Conservation (phyloP, 2,888 invertebrate species). For the Drosophila affinis region DNA sequence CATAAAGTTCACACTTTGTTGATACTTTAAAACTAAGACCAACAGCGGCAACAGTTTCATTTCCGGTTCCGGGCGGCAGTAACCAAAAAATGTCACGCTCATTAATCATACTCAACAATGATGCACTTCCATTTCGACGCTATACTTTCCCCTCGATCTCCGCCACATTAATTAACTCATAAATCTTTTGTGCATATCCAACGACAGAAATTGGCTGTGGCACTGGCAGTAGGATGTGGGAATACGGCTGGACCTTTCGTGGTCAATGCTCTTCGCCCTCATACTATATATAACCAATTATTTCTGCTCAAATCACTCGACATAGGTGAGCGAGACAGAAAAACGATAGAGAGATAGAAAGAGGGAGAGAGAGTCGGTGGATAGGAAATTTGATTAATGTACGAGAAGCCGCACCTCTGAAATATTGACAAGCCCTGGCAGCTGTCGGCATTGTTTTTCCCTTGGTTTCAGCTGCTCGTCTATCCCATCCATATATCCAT, state of each 20-base stretch:
- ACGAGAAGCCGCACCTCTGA: slow-evolving; percentile 51
- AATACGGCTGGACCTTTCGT: neutral
- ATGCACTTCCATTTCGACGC: slow-evolving; percentile 1
- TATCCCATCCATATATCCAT: slow-evolving; percentile 45
- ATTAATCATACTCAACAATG: slow-evolving; percentile 71
- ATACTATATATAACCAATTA: slow-evolving; percentile 37
- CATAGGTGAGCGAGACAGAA: slow-evolving; percentile 15
- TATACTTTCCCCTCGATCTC: slow-evolving; percentile 21
- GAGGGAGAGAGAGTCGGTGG: neutral
- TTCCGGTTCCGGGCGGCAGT: slow-evolving; percentile 56
- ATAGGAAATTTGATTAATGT: slow-evolving; percentile 66
- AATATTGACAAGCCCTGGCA: slow-evolving; percentile 62
- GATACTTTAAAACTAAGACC: slow-evolving; percentile 48
- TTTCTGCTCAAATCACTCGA: slow-evolving; percentile 39
- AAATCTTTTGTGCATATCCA: slow-evolving; percentile 73
- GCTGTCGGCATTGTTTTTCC: slow-evolving; percentile 53
- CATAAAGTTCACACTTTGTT: slow-evolving; percentile 31
- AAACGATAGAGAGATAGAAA: neutral
- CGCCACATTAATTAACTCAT: slow-evolving; percentile 76
- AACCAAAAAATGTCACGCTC: slow-evolving; percentile 21
- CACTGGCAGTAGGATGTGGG: neutral
- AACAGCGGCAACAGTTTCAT: slow-evolving; percentile 34
- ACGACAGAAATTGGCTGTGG: slow-evolving; percentile 61
- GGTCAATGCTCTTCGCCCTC: slow-evolving; percentile 24
- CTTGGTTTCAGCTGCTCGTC: slow-evolving; percentile 9